These are phyloP conservation scores for Strigops habroptila DNA, from an alignment of 2,113 vertebrate genomes.

Conservation along the genomic window DNA sequence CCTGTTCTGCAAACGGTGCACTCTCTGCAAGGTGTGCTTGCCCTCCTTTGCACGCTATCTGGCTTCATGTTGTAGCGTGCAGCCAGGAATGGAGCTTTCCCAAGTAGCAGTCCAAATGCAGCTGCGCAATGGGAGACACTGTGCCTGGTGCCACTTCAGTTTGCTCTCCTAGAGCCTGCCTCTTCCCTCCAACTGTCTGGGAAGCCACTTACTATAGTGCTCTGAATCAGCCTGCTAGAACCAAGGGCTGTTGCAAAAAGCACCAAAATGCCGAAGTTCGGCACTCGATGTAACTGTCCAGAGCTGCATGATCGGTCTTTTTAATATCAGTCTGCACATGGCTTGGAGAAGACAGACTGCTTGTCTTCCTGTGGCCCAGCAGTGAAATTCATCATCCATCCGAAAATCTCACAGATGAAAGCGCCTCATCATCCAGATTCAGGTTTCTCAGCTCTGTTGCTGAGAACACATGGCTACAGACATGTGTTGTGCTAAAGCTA, in stretches of 20 bases:
- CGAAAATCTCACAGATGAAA: background rate
- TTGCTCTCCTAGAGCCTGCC: background rate
- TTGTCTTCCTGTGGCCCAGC: background rate
- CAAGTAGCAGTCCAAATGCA: background rate
- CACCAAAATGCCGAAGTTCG: background rate
- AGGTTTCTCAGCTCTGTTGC: background rate
- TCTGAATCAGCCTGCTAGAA: background rate
- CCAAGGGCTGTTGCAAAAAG: background rate
- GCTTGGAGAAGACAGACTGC: background rate
- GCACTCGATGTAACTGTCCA: background rate
- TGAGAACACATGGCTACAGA: background rate
- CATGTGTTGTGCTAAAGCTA: background rate
- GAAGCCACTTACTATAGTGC: background rate
- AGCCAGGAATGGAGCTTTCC: too few relatives aligned
- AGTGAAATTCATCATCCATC: background rate
- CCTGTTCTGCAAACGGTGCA: accelerated
- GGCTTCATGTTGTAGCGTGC: background rate
- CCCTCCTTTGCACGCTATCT: background rate
- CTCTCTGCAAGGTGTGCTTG: background rate
- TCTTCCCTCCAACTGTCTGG: background rate
- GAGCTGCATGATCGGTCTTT: background rate
- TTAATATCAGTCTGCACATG: background rate
- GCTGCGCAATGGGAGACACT: background rate
- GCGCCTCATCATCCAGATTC: background rate
- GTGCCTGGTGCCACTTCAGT: background rate